Evolutionary conservation across 2,113 vertebrate species (phyloP).

Genomic region (Probosciger aterrimus): DNA sequence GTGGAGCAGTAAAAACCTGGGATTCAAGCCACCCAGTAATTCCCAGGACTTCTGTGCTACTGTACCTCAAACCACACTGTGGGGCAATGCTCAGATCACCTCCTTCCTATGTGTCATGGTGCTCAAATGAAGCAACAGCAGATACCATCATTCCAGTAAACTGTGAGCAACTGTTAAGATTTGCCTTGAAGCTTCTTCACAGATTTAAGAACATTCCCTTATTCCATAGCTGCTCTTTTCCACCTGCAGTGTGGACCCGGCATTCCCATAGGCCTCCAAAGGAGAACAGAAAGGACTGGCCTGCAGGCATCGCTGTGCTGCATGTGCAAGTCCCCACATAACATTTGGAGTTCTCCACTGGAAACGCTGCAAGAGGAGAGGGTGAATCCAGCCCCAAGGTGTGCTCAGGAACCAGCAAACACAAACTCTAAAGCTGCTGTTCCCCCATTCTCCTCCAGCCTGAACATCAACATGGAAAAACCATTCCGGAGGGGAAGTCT

Average conservation of each 20-base stretch:
- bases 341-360: rapidly evolving
- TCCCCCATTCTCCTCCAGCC: not conserved
- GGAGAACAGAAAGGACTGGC: not conserved
- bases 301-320: not conserved
- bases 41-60: not conserved
- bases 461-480: constrained; percentile 1
- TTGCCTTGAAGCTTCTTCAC: not conserved
- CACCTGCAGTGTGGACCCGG: rapidly evolving
- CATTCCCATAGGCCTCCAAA: not conserved
- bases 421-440: not conserved
- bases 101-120: not conserved
- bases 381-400: not conserved
- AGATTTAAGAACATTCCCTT: not conserved
- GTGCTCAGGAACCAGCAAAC: rapidly evolving
- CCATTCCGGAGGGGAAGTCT: constrained; percentile 37
- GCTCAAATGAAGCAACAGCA: not conserved
- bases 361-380: not conserved
- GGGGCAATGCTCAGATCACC: not conserved
- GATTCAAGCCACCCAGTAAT: not conserved
- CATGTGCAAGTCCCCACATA: not conserved
- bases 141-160: not conserved
- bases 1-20: not conserved
- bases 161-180: not conserved
- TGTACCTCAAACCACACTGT: not conserved
- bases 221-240: not conserved